Conservation (phyloP, 2,888 invertebrate genomes). For the Ectropis crepuscularia region DNA sequence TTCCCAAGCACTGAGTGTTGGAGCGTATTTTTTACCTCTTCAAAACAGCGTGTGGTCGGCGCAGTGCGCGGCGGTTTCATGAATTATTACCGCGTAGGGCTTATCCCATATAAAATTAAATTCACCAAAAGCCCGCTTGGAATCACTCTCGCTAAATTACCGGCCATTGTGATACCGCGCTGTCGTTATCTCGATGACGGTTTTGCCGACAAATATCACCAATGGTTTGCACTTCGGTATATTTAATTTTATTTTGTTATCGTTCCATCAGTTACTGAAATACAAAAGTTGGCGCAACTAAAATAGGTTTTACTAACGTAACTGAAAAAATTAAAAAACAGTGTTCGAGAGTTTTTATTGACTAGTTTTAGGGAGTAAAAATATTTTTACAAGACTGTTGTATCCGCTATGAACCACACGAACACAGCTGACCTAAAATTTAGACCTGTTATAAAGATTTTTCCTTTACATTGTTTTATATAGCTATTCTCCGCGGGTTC, state of each 20-base stretch:
- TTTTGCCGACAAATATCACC: conserved; percentile 62
- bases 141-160: conserved; percentile 73
- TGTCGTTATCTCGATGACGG: conserved; percentile 64
- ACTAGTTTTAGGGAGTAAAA: no score
- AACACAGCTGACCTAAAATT: no score
- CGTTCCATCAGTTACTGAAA: conserved; percentile 41
- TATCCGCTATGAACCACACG: no score
- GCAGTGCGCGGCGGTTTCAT: conserved; percentile 56
- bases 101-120: conserved; percentile 73
- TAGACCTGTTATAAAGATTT: no score
- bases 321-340: conserved; percentile 1
- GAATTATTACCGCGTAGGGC: conserved; percentile 64
- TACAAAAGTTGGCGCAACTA: conserved; percentile 15
- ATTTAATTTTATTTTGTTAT: conserved; percentile 39
- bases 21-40: conserved; percentile 34
- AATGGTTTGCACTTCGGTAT: conserved; percentile 59
- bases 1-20: conserved; percentile 20
- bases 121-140: conserved; percentile 61
- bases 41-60: conserved; percentile 26
- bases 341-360: conserved; percentile 4
- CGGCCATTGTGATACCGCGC: conserved; percentile 64
- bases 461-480: no score
- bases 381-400: no score
- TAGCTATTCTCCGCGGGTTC: no score
- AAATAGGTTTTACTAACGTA: no score